Evolutionary conservation across 2,888 invertebrate species (phyloP).

Genomic region (Chloroclysta siterata): DNA sequence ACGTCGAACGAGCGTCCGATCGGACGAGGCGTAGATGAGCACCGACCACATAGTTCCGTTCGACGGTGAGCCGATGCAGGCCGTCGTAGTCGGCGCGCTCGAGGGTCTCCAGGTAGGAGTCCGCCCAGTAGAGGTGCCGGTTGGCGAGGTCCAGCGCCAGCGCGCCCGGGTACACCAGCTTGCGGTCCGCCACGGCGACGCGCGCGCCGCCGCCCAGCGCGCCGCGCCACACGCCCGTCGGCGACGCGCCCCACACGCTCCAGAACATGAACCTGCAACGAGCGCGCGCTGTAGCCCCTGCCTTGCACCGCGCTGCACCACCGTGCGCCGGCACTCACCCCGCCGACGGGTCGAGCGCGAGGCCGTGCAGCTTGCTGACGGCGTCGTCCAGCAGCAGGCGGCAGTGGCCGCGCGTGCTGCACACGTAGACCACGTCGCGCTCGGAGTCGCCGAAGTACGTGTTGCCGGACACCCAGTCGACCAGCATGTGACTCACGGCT

Average conservation of each 20-base stretch:
- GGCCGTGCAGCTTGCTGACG: constrained; percentile 88
- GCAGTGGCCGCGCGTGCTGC: constrained; percentile 87
- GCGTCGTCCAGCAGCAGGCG: constrained; percentile 88
- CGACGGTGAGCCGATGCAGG: constrained; percentile 85
- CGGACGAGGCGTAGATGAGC: too few species aligned
- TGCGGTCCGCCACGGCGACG: constrained; percentile 84
- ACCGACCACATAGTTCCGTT: constrained; percentile 80
- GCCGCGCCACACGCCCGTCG: constrained; percentile 87
- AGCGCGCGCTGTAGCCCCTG: not conserved
- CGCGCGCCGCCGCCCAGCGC: constrained; percentile 87
- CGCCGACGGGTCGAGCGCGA: constrained; percentile 88
- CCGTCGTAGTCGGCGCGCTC: constrained; percentile 92
- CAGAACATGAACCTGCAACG: constrained; percentile 87
- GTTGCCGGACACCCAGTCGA: constrained; percentile 94
- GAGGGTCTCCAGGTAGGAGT: constrained; percentile 91
- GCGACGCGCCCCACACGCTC: constrained; percentile 88
- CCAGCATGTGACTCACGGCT: constrained; percentile 90
- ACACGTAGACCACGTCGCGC: constrained; percentile 89
- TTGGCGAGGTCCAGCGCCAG: constrained; percentile 89
- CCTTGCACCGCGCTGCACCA: not conserved
- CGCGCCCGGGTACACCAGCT: constrained; percentile 91
- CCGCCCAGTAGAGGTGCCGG: constrained; percentile 91
- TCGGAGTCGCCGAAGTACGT: constrained; percentile 93
- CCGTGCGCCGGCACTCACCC: constrained; percentile 46
- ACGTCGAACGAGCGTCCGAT: too few species aligned